Evolutionary conservation across 2,797 vertebrate species (phyloP), one percentile per base, ranked within the genome.

Genomic region (Falco columbarius): DNA sequence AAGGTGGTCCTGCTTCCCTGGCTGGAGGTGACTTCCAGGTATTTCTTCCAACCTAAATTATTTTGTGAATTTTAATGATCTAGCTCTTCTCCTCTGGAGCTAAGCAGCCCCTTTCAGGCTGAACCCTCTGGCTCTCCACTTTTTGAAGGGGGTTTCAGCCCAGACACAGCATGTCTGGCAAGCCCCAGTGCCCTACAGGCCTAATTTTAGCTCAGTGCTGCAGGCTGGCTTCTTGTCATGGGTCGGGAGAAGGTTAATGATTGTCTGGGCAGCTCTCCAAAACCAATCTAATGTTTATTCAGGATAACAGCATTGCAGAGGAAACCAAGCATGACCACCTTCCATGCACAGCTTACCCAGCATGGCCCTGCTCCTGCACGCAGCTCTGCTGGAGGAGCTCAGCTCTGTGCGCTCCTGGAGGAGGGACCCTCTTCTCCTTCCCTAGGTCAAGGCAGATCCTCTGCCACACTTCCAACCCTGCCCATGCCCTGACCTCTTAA

Each of bases 191-290:
- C 91, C 95, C 95, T 95, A 94, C 88, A 92, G 81, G 81, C 93
- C 92, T 94, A 88, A 94, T 94, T 95, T 94, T 94, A 95, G 91
- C 87, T 91, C 90, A 68, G 34, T 83, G 80, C 82, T 95, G 95
- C 96, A 91, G 91, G 72, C 85, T 94, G 91, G 38, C 89, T 93
- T 91, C 87, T 87, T 94, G 80, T 93, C 66, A 59, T 34, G 89
- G 95, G 81, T 89, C 91, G 95, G 75, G 87, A 95, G 89, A 91
- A 95, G 95, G 94, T 96, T 96, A 97, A 97, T 95, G 94, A 97
- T 90, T 72, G 81, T 88, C 96, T 93, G 93, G 96, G 96, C 96
- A 95, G 87, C 73, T 79, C 85, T 93, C 96, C 94, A 96, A 91
- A 91, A 30, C 72, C 82, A 94, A 86, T 63, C 90, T 95, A 90